Base-by-base conservation (phyloP, 2,113 vertebrate species). In the Notarius lentiginosus region DNA sequence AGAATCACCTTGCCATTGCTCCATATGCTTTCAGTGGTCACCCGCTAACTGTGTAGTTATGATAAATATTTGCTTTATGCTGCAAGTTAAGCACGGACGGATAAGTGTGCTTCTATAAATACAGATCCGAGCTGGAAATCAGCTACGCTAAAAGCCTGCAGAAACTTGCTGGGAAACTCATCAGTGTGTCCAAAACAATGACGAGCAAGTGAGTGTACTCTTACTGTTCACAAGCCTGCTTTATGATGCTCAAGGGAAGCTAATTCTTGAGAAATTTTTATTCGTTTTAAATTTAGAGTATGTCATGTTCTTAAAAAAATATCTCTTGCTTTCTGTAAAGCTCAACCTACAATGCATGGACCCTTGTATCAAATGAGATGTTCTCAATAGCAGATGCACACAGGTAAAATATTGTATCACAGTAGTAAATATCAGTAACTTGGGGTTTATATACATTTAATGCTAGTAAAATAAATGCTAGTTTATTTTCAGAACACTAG, bases 331-430 rank as follows among this genome's bases (percentile, higher is more conserved):
- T 47, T 91, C 15, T 47, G 75, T 91, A 86, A 82, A 97, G 95
- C 89, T 96, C 94, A 85, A 95, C 96, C 89, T 95, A 94, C 91
- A 94, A 90, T 11, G 94, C 93, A 55, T 97, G 95, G 94, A 92
- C 94, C 88, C 96, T 96, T 89, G 92, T 96, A 90, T 97, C 95
- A 1, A 94, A 97, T 86, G 96, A 96, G 93, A 94, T 96, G 96
- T 96, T 93, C 89, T 96, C 96, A 5, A 91, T 95, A 58, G 96
- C 97, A 11, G 96, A 97, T 73, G 95, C 96, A 65, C 96, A 96
- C 93, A 96, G 94, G 95, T 96, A 95, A 92, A 91, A 91, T 56
- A 41, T 0, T 41, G 41, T 66, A 0, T 14, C 73, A n/a, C n/a
- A 60, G 81, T 73, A 73, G 70, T 65, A 15, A 15, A 34, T 73